phyloP scores from a whole-genome alignment of 2,888 invertebrate genomes.

The Torymus aiolomorphi region DNA sequence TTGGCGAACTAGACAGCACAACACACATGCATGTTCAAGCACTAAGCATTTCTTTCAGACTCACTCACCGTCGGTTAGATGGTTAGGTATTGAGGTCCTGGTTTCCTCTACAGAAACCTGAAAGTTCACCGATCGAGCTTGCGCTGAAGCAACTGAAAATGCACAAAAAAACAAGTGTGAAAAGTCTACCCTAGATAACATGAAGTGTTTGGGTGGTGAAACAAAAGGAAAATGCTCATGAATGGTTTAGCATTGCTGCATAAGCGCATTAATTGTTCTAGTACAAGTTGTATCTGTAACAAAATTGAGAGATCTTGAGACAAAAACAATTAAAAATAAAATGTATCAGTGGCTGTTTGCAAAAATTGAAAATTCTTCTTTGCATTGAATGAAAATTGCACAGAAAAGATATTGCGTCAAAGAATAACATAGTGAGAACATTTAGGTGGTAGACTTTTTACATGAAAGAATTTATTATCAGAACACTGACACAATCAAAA shows the following conservation, averaged over 20 bases:
- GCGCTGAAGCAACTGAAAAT: conserved; percentile 64
- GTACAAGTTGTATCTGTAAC: background rate
- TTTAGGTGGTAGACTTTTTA: too few relatives aligned
- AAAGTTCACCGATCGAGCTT: conserved; percentile 67
- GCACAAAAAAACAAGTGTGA: conserved; percentile 52
- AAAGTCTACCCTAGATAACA: conserved; percentile 44
- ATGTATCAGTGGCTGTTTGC: too few relatives aligned
- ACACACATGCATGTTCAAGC: conserved; percentile 40
- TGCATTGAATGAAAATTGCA: background rate
- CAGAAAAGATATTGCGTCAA: background rate
- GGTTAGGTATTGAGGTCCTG: conserved; percentile 65
- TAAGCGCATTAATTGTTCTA: conserved; percentile 1
- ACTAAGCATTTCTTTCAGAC: conserved; percentile 41
- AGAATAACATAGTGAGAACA: too few relatives aligned
- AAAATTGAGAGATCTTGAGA: background rate
- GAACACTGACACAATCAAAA: too few relatives aligned
- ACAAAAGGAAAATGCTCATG: background rate
- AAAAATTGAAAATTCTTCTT: too few relatives aligned
- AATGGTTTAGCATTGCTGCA: background rate
- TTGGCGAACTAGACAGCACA: background rate
- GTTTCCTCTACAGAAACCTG: conserved; percentile 71
- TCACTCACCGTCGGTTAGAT: conserved; percentile 70
- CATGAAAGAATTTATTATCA: too few relatives aligned
- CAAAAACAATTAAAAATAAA: background rate
- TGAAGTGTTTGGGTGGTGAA: conserved; percentile 19